These are phyloP conservation scores for Tupaia tana DNA, from an alignment of 2,113 vertebrate genomes.

Conservation along the genomic window DNA sequence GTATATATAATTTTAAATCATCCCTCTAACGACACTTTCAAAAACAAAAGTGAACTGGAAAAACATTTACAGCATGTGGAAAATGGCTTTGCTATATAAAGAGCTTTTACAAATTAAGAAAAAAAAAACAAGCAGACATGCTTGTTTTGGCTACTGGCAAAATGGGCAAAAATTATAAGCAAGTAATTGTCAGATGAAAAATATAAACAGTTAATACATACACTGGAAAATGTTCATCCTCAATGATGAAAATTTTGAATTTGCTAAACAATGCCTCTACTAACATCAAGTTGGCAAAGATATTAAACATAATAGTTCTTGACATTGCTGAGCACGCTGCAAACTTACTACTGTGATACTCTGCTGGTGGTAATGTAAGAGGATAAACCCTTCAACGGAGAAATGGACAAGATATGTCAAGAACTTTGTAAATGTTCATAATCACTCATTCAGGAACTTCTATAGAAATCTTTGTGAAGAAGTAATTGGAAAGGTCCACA, in stretches of 20 bases:
- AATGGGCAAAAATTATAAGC: not conserved
- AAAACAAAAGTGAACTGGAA: not conserved
- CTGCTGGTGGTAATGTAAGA: not conserved
- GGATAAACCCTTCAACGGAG: not conserved
- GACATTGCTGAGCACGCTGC: not conserved
- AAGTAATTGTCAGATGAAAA: slow-evolving; percentile 15
- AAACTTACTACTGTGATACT: not conserved
- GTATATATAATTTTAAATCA: not conserved
- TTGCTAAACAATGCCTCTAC: not conserved
- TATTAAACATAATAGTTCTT: not conserved
- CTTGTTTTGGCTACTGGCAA: not conserved
- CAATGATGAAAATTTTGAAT: not conserved
- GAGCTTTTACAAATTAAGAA: slow-evolving; percentile 34
- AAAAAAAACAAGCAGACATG: not conserved
- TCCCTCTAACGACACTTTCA: not conserved
- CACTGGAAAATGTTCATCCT: not conserved
- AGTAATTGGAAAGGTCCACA: not conserved
- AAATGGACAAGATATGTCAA: not conserved
- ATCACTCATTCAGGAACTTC: not conserved
- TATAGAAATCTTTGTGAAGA: not conserved
- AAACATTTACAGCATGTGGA: not conserved
- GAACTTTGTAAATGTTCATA: not conserved
- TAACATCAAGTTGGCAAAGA: not conserved
- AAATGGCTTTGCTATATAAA: slow-evolving; percentile 31
- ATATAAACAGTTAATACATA: not conserved